Conservation (phyloP, 2,797 vertebrate genomes). For the Setipinna tenuifilis region DNA sequence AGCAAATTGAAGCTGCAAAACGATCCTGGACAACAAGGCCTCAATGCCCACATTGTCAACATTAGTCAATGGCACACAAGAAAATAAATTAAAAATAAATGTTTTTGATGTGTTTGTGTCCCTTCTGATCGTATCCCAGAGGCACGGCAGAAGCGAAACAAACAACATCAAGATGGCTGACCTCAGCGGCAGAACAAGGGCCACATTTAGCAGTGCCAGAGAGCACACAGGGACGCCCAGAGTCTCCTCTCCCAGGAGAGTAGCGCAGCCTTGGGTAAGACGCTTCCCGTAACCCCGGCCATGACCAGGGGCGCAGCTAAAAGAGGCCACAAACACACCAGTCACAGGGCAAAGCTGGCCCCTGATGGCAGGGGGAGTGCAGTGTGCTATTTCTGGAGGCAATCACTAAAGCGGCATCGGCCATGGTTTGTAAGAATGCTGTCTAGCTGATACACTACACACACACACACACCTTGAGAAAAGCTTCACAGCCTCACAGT, state of each 20-base stretch:
- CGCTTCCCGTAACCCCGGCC: not conserved
- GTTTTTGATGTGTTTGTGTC: slow-evolving; percentile 4
- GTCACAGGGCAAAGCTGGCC: not conserved
- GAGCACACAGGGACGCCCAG: not conserved
- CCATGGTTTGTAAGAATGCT: not conserved
- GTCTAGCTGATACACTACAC: not conserved
- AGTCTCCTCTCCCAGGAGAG: slow-evolving; percentile 6
- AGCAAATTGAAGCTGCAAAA: not conserved
- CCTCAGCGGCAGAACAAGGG: not conserved
- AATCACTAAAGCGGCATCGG: not conserved
- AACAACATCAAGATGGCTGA: not conserved
- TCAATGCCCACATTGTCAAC: not conserved
- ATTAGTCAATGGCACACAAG: not conserved
- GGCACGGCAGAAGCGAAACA: not conserved
- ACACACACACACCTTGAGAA: not conserved
- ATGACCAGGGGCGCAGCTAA: not conserved
- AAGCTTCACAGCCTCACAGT: no score
- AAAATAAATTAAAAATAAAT: not conserved
- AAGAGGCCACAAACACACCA: slow-evolving; percentile 9
- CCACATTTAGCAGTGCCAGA: not conserved
- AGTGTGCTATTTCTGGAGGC: slow-evolving; percentile 5
- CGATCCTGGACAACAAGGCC: not conserved
- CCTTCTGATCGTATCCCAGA: not conserved
- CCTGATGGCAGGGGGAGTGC: not conserved
- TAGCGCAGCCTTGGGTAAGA: not conserved